These are phyloP conservation scores for Agrochola circellaris DNA, from an alignment of 2,888 invertebrate species.

Conservation along the genomic window DNA sequence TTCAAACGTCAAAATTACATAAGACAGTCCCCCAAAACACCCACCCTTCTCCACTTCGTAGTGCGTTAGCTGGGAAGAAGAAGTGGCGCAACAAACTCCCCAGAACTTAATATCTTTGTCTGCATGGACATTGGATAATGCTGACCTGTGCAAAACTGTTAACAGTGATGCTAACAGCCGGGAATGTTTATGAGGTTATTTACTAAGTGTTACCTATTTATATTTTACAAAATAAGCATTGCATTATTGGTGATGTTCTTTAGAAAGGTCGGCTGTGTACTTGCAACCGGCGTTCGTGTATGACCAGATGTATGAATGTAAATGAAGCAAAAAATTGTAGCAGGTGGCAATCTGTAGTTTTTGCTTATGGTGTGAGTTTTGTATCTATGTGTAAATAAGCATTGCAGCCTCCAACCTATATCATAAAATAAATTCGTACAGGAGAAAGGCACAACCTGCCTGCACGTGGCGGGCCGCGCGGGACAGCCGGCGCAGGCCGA, in stretches of 20 bases:
- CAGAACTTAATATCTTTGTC: neutral
- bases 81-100: no score
- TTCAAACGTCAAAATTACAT: no score
- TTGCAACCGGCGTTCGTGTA: neutral
- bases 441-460: conserved; percentile 97
- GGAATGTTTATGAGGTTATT: neutral
- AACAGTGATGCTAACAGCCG: no score
- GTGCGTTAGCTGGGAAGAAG: no score
- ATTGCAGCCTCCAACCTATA: neutral
- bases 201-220: neutral
- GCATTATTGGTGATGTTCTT: neutral
- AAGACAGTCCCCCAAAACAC: no score
- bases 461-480: conserved; percentile 98
- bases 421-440: conserved; percentile 73
- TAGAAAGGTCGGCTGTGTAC: neutral
- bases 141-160: no score
- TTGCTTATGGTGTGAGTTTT: neutral
- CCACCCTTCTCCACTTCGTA: no score
- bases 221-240: neutral
- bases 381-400: neutral
- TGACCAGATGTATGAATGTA: neutral
- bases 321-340: neutral
- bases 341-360: neutral
- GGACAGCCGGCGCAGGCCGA: conserved; percentile 98
- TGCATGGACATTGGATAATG: no score